These are phyloP conservation scores for Marmota flaviventris DNA, from an alignment of 2,113 vertebrate species.

Conservation along the genomic window DNA sequence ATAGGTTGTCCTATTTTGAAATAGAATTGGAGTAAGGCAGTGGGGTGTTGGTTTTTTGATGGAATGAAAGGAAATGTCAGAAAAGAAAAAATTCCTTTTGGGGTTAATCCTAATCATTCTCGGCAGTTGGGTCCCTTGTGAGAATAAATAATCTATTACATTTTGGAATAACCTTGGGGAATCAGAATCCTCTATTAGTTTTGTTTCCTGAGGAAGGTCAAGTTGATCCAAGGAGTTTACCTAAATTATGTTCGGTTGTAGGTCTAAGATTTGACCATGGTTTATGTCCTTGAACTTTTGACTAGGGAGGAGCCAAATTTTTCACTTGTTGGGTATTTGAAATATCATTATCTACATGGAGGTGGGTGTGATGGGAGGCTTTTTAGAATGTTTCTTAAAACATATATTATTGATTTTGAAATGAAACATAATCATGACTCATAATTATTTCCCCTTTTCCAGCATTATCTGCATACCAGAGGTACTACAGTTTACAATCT, in stretches of 20 bases:
- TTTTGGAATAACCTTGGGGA: constrained; percentile 44
- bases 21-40: constrained; percentile 30
- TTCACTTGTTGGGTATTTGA: constrained; percentile 47
- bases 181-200: constrained; percentile 47
- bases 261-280: background rate
- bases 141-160: background rate
- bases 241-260: constrained; percentile 14
- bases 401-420: constrained; percentile 63
- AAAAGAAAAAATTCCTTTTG: constrained; percentile 18
- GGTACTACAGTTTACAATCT: constrained; percentile 99
- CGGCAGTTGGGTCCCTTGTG: constrained; percentile 6
- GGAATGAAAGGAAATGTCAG: constrained; percentile 8
- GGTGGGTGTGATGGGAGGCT: constrained; percentile 40
- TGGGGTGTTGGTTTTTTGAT: background rate
- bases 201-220: constrained; percentile 27
- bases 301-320: background rate
- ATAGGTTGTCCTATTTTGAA: constrained; percentile 24
- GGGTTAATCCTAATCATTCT: constrained; percentile 39
- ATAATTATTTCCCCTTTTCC: constrained; percentile 82
- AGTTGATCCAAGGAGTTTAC: constrained; percentile 9
- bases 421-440: constrained; percentile 73
- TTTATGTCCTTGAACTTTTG: constrained; percentile 28
- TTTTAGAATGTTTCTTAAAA: constrained; percentile 50
- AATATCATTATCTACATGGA: background rate
- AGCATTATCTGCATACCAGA: constrained; percentile 99